Evolutionary conservation across 2,113 vertebrate genomes (phyloP).

Genomic region (Conger conger): DNA sequence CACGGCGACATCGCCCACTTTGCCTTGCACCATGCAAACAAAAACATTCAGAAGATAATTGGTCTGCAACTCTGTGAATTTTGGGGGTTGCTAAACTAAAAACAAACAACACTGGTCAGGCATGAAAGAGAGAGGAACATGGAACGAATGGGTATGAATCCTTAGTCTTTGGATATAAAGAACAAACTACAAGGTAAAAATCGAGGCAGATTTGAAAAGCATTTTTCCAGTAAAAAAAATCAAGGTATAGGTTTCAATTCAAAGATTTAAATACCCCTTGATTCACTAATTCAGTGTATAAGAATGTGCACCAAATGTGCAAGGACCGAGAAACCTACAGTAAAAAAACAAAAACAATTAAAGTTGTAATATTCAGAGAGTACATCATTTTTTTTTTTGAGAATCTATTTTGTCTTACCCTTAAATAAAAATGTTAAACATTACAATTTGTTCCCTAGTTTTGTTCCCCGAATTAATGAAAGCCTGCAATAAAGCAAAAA

Average conservation of each 20-base stretch:
- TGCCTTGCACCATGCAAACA: slow-evolving; percentile 28
- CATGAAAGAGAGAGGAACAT: slow-evolving; percentile 3
- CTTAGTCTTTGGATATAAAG: background rate
- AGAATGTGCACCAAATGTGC: background rate
- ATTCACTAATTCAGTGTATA: background rate
- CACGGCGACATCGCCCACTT: slow-evolving; percentile 20
- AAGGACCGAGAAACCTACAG: background rate
- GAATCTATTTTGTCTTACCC: no score
- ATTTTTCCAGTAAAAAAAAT: background rate
- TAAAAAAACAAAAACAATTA: background rate
- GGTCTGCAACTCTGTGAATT: slow-evolving; percentile 8
- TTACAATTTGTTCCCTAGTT: background rate
- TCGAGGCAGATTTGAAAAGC: slow-evolving; percentile 3
- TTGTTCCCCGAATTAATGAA: background rate
- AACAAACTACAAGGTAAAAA: background rate
- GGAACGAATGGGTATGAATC: background rate
- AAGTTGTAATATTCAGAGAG: background rate
- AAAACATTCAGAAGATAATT: slow-evolving; percentile 16
- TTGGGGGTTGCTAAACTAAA: background rate
- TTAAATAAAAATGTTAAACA: background rate
- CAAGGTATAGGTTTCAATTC: background rate
- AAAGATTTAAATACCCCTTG: background rate
- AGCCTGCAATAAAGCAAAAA: background rate
- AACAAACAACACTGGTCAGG: slow-evolving; percentile 20
- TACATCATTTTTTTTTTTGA: no score